Base-by-base conservation (phyloP, 2,113 vertebrate genomes). In the Cariama cristata region DNA sequence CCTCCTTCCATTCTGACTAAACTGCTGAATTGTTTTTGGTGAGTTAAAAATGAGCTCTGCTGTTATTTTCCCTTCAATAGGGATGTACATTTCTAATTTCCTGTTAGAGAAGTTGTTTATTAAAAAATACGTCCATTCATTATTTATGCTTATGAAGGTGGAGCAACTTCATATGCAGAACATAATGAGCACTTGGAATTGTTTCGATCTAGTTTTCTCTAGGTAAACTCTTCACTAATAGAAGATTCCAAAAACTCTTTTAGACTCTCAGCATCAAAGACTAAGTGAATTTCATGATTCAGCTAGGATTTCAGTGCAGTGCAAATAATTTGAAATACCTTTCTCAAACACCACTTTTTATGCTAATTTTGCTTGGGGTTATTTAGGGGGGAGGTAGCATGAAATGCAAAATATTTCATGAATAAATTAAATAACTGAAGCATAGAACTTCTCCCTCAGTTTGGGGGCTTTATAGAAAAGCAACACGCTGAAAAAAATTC, bases 161-260 rank as follows among this genome's bases (percentile, higher is more conserved):
- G 90, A 95, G 75, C 55, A 63, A 53, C 77, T 94, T 94, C 60
- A 86, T 55, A 85, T 35, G 32, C 84, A 87, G 83, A 95, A 77
- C 23, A 42, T 94, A 96, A 96, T 97, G 96, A 96, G 85, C 86
- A 88, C 71, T 91, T 90, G 73, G 64, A 86, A 59, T 75, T 91
- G 88, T 97, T 97, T 97, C 96, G 95, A 97, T 97, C 90, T 90
- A 38, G 47, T 87, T 96, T 95, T 95, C 53, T 94, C 79, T 79
- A 91, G 76, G 90, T 92, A 96, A 95, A 91, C 42, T 63, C 81
- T 89, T 95, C 62, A n/a, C 69, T 97, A 95, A 92, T 64, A 88
- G 58, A 88, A 89, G 67, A 44, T 86, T 93, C 90, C 79, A 62
- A 91, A 92, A 92, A 66, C 35, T 83, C 40, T 77, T 93, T 86